These are phyloP conservation scores for Scaptomyza hsui DNA, from an alignment of 1,140 invertebrate species.

Conservation along the genomic window DNA sequence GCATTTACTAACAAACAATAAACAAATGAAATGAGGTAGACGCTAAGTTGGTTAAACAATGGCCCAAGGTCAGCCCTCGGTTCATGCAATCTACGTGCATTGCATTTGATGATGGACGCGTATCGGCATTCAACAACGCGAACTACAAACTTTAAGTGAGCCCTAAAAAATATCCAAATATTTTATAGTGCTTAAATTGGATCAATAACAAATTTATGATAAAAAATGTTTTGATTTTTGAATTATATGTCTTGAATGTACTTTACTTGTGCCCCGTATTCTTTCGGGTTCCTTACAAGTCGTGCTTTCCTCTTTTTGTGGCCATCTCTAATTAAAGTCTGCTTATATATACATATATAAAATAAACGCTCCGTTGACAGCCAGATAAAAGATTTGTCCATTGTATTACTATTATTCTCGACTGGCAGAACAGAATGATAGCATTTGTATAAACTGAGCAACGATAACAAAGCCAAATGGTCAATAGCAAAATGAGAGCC, in stretches of 20 bases:
- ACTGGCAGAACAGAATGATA: conserved; percentile 15
- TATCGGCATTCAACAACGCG: too few relatives aligned
- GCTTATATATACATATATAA: conserved; percentile 40
- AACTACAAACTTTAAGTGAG: too few relatives aligned
- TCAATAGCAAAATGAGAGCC: conserved; percentile 11
- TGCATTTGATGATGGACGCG: too few relatives aligned
- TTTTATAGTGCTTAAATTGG: too few relatives aligned
- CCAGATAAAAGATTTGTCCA: conserved; percentile 15
- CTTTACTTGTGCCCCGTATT: background rate
- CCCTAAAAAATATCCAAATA: too few relatives aligned
- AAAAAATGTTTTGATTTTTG: too few relatives aligned
- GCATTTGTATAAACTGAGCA: conserved; percentile 6
- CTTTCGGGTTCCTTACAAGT: background rate
- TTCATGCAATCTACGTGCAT: background rate
- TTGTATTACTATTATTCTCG: conserved; percentile 1
- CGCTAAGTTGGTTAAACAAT: conserved; percentile 16
- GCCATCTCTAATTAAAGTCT: conserved; percentile 25
- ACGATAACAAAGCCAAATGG: conserved; percentile 4
- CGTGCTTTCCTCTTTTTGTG: background rate
- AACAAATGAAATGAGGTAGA: conserved; percentile 26
- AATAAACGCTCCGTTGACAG: conserved; percentile 30
- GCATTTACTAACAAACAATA: conserved; percentile 34
- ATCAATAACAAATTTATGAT: too few relatives aligned
- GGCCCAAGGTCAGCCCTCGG: conserved; percentile 18
- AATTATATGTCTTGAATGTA: background rate